Base-by-base conservation (phyloP, 2,113 vertebrate species). In the Ceyx melanurus region DNA sequence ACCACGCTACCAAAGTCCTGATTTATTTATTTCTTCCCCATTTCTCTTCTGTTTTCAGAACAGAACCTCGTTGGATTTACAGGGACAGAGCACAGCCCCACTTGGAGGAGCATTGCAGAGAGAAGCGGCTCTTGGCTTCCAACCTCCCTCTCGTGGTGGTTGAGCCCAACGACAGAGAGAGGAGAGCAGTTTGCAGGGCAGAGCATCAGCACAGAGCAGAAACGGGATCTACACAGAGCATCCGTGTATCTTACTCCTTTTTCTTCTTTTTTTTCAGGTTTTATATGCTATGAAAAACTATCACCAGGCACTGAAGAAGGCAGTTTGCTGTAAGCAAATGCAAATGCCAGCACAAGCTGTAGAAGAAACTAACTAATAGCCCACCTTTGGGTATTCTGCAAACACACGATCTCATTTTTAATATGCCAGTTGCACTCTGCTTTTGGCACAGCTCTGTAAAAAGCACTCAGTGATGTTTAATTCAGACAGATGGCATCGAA, bases 191-290 rank as follows among this genome's bases (percentile, higher is more conserved):
- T 12, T 0, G 66, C 65, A 11, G 28, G 42, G 29, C 8, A 1
- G 54, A 42, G 26, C 53, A 16, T 18, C 54, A 2, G 28, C 1
- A 2, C 62, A 22, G 54, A 22, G 54, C 31, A 20, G 0, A 2
- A 6, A 21, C 48, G 20, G 7, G 3, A 7, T 5, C 58, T 7
- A 7, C 2, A 2, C 2, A 2, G 0, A 2, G 74, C 21, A 5
- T 5, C 13, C 16, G 8, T 0, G 51, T 5, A 0, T 4, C 5
- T 1, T 15, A 57, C 10, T 18, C 33, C 9, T 21, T 40, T 46
- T 3, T 19, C 72, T 56, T 37, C 64, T 42, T 22, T 73, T 73
- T 56, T n/a, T 46, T 3, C 56, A 37, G 31, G 4, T 21, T 62
- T 56, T 45, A 40, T 5, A 13, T 2, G 29, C n/a, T 56, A 3